These are phyloP conservation scores for Physeter macrocephalus DNA, from an alignment of 2,113 vertebrate genomes.

Conservation along the genomic window DNA sequence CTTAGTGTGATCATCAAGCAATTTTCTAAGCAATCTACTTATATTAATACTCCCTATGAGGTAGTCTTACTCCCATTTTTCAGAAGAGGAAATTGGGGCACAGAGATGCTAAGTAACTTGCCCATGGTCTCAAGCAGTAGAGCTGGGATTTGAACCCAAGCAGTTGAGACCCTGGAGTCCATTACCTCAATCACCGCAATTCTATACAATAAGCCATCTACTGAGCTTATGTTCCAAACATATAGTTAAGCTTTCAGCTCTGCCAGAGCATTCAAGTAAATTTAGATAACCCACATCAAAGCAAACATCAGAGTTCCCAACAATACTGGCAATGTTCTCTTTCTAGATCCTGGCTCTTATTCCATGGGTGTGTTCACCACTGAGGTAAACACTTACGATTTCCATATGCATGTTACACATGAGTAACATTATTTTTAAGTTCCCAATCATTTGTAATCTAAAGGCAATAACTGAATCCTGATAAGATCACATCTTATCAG, in stretches of 20 bases:
- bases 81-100: not conserved
- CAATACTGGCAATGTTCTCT: not conserved
- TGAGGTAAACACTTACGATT: not conserved
- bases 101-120: not conserved
- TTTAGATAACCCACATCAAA: not conserved
- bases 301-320: not conserved
- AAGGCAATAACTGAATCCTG: slow-evolving; percentile 2
- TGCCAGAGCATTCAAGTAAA: not conserved
- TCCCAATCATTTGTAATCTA: not conserved
- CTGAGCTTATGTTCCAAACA: not conserved
- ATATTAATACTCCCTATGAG: not conserved
- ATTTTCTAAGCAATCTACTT: not conserved
- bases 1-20: not conserved
- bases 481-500: not conserved
- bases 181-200: not conserved
- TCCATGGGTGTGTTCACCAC: not conserved
- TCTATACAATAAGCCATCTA: not conserved
- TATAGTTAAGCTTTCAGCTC: not conserved
- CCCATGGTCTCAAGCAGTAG: not conserved
- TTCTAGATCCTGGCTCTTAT: not conserved
- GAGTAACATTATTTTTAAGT: not conserved
- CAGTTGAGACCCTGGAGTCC: not conserved
- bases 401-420: not conserved
- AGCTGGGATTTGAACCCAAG: not conserved
- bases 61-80: not conserved